These are phyloP conservation scores for Hesperophylax magnus DNA, from an alignment of 1,140 invertebrate genomes.

Conservation along the genomic window DNA sequence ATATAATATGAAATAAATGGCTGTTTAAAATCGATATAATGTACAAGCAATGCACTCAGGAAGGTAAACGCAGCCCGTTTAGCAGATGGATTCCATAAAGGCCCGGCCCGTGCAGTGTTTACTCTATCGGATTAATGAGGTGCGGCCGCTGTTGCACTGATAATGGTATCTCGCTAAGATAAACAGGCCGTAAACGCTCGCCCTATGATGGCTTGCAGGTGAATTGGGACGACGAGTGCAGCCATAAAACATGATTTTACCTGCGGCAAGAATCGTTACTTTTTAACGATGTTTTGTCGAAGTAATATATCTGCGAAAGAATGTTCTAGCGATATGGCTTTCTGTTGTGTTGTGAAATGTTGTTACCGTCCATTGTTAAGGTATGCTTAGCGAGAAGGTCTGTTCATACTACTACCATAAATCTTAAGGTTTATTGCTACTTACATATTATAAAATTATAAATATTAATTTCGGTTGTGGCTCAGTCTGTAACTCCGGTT, in stretches of 20 bases:
- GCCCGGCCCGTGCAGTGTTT: conserved; percentile 4
- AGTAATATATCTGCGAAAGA: conserved; percentile 1
- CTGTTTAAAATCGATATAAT: too few relatives aligned
- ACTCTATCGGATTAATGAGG: conserved; percentile 13
- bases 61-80: too few relatives aligned
- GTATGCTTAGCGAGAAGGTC: too few relatives aligned
- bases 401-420: too few relatives aligned
- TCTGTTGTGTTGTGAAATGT: not conserved
- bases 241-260: not conserved
- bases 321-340: not conserved
- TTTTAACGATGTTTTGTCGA: conserved; percentile 1
- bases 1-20: too few relatives aligned
- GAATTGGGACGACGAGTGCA: conserved; percentile 20
- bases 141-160: not conserved
- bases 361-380: too few relatives aligned
- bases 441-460: too few relatives aligned
- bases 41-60: too few relatives aligned
- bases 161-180: conserved; percentile 19
- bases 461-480: too few relatives aligned
- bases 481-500: too few relatives aligned
- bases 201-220: conserved; percentile 12
- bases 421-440: too few relatives aligned
- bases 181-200: not conserved
- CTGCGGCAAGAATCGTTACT: not conserved
- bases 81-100: too few relatives aligned